These are phyloP conservation scores for Rhabdomys dilectus DNA, from an alignment of 2,113 vertebrate species.

Conservation along the genomic window DNA sequence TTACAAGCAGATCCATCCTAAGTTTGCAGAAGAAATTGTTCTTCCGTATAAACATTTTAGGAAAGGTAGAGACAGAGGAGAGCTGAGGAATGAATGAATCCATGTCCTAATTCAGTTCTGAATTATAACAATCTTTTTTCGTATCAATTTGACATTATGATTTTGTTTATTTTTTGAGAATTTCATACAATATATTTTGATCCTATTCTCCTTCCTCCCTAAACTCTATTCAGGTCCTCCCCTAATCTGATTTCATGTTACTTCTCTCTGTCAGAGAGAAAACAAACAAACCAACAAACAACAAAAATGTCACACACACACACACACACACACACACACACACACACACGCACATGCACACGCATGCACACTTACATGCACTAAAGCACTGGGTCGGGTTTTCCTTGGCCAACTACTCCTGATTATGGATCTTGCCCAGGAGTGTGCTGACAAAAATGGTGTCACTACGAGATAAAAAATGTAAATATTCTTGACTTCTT, in stretches of 20 bases:
- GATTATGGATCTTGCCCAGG: no score
- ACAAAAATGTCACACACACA: not conserved
- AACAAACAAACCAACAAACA: not conserved
- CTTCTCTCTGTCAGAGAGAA: not conserved
- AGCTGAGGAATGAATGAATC: not conserved
- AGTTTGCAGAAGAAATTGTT: not conserved
- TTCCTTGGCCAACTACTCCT: not conserved
- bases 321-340: no score
- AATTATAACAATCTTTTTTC: not conserved
- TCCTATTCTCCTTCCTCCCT: not conserved
- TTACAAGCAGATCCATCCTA: not conserved
- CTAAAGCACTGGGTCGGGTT: not conserved
- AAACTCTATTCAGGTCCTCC: not conserved
- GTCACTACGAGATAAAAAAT: not conserved
- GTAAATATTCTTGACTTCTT: not conserved
- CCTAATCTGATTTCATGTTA: not conserved
- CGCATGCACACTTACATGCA: accelerated
- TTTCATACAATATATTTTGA: not conserved
- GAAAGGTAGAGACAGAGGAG: not conserved
- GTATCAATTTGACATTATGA: not conserved
- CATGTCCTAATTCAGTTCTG: not conserved
- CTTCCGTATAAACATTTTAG: not conserved
- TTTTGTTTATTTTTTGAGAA: not conserved
- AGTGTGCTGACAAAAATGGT: not conserved
- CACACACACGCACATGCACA: no score